Conservation (phyloP, 2,797 vertebrate genomes). For the Enteromius afrohamiltoni region DNA sequence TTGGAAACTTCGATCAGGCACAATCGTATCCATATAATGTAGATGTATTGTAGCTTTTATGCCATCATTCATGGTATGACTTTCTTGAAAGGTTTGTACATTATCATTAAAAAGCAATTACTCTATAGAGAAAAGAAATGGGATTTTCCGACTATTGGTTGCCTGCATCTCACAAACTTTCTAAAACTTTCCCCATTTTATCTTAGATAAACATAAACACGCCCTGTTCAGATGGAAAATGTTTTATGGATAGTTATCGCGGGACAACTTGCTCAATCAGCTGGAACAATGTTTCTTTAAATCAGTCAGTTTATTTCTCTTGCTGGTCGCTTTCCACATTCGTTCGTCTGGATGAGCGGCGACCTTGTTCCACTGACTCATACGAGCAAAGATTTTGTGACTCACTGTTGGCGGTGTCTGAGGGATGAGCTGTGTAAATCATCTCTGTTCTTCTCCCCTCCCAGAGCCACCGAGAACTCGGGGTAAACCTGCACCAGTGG, state of each 20-base stretch:
- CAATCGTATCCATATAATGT: slow-evolving; percentile 4
- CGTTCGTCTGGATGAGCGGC: slow-evolving; percentile 29
- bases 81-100: slow-evolving; percentile 15
- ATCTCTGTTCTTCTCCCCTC: slow-evolving; percentile 44
- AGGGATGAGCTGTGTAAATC: slow-evolving; percentile 55
- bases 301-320: slow-evolving; percentile 27
- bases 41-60: background rate
- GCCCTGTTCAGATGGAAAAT: slow-evolving; percentile 23
- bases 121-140: background rate
- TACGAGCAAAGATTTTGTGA: slow-evolving; percentile 55
- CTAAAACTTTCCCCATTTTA: background rate
- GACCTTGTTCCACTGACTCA: slow-evolving; percentile 56
- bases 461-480: slow-evolving; percentile 39
- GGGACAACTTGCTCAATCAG: slow-evolving; percentile 37
- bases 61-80: slow-evolving; percentile 1
- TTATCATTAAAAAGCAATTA: slow-evolving; percentile 29
- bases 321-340: slow-evolving; percentile 33
- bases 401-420: slow-evolving; percentile 54
- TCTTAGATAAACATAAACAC: slow-evolving; percentile 34
- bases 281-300: slow-evolving; percentile 27
- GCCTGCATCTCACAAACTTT: background rate
- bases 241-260: slow-evolving; percentile 27
- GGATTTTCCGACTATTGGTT: slow-evolving; percentile 3
- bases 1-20: slow-evolving; percentile 55
- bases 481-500: slow-evolving; percentile 45